A percentile compares a stretch with the other conserved stretches of the same genome.
phyloP scores from a whole-genome alignment of 2,797 vertebrate genomes.

The Manis javanica region DNA sequence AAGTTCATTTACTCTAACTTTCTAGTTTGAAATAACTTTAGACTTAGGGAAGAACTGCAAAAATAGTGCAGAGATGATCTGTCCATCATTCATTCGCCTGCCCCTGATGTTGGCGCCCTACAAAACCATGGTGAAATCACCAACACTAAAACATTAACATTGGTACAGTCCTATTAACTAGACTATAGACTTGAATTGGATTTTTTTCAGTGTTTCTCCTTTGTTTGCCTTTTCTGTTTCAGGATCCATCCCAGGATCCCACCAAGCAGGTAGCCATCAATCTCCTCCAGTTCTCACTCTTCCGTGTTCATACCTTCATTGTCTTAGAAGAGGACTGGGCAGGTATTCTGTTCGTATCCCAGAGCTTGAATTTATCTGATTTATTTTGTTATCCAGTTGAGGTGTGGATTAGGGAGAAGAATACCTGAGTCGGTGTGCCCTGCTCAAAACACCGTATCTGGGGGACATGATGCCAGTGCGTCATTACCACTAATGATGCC shows the following conservation, averaged over 20 bases:
- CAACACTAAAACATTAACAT: neutral
- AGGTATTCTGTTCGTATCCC: neutral
- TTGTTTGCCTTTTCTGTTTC: neutral
- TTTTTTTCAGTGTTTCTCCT: neutral
- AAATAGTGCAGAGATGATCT: neutral
- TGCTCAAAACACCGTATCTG: neutral
- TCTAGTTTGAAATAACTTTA: neutral
- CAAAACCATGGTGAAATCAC: neutral
- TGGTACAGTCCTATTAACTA: neutral
- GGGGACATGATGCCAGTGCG: accelerated
- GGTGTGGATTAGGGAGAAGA: neutral
- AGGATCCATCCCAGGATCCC: neutral
- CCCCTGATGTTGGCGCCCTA: too few species aligned
- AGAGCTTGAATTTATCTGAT: neutral
- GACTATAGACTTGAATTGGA: neutral
- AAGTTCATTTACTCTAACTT: neutral
- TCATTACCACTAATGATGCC: neutral
- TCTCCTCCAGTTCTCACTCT: neutral
- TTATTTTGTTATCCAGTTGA: neutral
- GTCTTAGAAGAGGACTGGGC: neutral
- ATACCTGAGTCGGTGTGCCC: too few species aligned
- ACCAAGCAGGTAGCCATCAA: neutral
- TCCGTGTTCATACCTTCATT: neutral
- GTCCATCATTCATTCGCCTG: neutral
- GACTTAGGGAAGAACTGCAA: neutral